A percentile compares a stretch with the other conserved stretches of the same genome.
Evolutionary conservation across 2,888 invertebrate species (phyloP).

Genomic region (Sesamia inferens): DNA sequence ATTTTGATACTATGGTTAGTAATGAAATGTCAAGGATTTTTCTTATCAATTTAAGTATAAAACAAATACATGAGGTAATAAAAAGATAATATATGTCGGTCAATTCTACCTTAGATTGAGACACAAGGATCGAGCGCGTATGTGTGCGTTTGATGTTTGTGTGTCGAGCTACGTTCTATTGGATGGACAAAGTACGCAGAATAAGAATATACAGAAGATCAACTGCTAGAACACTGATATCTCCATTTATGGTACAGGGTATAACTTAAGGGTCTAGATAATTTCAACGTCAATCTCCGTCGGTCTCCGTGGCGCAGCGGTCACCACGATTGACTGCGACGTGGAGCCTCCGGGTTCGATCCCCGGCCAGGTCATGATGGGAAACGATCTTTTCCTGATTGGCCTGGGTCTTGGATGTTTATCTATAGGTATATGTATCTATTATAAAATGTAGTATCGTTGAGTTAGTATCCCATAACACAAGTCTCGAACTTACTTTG

Average conservation of each 20-base stretch:
- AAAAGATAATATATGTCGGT: conserved; percentile 9
- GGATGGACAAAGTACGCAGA: conserved; percentile 2
- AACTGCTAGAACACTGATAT: neutral
- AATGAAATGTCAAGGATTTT: conserved; percentile 41
- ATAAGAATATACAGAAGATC: conserved; percentile 26
- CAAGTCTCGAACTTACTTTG: too few species aligned
- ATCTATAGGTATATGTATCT: too few species aligned
- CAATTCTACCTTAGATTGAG: conserved; percentile 7
- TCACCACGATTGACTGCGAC: too few species aligned
- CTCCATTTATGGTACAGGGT: neutral
- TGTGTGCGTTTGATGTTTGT: neutral
- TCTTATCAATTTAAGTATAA: conserved; percentile 44
- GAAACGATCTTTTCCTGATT: too few species aligned
- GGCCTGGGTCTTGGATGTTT: too few species aligned
- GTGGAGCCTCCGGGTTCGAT: too few species aligned
- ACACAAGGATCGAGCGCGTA: conserved; percentile 9
- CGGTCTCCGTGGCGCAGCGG: too few species aligned
- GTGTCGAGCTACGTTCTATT: conserved; percentile 5
- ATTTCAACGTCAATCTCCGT: neutral
- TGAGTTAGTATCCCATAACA: too few species aligned
- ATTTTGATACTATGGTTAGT: conserved; percentile 22
- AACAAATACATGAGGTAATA: conserved; percentile 26
- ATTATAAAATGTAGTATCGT: too few species aligned
- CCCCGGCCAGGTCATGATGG: too few species aligned
- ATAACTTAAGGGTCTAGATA: neutral